Conservation (phyloP, 2,888 invertebrate species). For the Nymphalis polychloros region DNA sequence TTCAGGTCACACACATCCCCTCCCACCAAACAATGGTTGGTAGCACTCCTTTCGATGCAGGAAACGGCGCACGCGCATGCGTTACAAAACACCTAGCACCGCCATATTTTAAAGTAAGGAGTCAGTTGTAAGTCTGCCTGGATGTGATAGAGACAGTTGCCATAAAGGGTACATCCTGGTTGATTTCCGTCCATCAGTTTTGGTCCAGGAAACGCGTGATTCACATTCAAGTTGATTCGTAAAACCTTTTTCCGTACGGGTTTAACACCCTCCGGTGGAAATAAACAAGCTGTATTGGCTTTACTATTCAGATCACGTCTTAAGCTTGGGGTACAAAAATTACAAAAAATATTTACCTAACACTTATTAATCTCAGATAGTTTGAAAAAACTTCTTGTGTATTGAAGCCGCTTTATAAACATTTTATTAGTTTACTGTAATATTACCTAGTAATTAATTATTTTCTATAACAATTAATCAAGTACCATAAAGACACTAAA, state of each 20-base stretch:
- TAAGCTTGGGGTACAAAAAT: constrained; percentile 6
- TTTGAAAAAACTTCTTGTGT: neutral
- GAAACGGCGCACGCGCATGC: constrained; percentile 73
- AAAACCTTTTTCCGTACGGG: constrained; percentile 32
- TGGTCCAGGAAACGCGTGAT: constrained; percentile 58
- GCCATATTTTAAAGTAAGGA: constrained; percentile 57
- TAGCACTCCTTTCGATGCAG: constrained; percentile 77
- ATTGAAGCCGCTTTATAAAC: too few relatives aligned
- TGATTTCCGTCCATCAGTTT: constrained; percentile 65
- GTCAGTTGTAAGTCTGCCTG: constrained; percentile 64
- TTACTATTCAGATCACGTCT: constrained; percentile 29
- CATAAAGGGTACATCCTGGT: constrained; percentile 77
- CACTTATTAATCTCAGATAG: constrained; percentile 1
- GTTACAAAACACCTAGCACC: constrained; percentile 66
- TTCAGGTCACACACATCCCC: constrained; percentile 73
- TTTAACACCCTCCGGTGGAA: constrained; percentile 30
- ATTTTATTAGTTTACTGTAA: too few relatives aligned
- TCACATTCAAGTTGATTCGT: constrained; percentile 43
- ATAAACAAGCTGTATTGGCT: constrained; percentile 17
- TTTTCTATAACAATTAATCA: too few relatives aligned
- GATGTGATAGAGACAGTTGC: constrained; percentile 70
- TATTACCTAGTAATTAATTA: too few relatives aligned
- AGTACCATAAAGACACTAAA: too few relatives aligned
- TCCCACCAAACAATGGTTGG: constrained; percentile 74
- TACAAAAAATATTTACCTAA: constrained; percentile 23